Base-by-base conservation (phyloP, 2,797 vertebrate species). In the Avahi laniger region DNA sequence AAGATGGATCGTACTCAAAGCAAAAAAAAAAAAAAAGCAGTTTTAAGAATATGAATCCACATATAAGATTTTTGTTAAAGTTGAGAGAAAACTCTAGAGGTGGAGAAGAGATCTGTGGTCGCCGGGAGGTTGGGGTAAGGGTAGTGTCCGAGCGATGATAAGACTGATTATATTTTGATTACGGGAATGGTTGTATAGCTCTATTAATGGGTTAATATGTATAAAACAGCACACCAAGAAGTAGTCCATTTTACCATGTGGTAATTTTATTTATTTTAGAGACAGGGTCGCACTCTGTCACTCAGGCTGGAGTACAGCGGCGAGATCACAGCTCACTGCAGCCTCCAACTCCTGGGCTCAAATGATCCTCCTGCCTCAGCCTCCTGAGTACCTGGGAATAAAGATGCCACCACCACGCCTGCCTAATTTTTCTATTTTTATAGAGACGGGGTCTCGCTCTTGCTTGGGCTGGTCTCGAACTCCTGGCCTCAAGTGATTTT, bases 41-140 rank as follows among this genome's bases (percentile, higher is more conserved):
- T 43, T 43, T 94, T 72, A 91, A 76, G 52, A 93, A 30, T 59
- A 80, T 81, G 81, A 75, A 96, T 26, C 41, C 89, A 59, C 75
- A 54, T 33, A 48, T 43, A 90, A 72, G 78, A 57, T 8, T 48
- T 22, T 54, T 79, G 59, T 70, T 65, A 20, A 83, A 93, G 30
- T 57, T 75, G 63, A 63, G 35, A 33, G 18, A 86, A 88, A 93
- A 57, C 35, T 4, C 20, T 1, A 41, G 28, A 24, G 5, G 61
- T 30, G 17, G n/a, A 75, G 10, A 67, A 46, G 13, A 54, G 13
- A 80, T 79, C 28, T 2, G 35, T 24, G 7, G n/a, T 52, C 65
- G 67, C 6, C 1, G 10, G 46, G 22, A 41, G 18, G 65, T 3
- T 4, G 14, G 28, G 48, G 24, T 13, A 3, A 65, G 61, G 61